Evolutionary conservation across 2,888 invertebrate species (phyloP).

Genomic region (Drosophila antonietae): DNA sequence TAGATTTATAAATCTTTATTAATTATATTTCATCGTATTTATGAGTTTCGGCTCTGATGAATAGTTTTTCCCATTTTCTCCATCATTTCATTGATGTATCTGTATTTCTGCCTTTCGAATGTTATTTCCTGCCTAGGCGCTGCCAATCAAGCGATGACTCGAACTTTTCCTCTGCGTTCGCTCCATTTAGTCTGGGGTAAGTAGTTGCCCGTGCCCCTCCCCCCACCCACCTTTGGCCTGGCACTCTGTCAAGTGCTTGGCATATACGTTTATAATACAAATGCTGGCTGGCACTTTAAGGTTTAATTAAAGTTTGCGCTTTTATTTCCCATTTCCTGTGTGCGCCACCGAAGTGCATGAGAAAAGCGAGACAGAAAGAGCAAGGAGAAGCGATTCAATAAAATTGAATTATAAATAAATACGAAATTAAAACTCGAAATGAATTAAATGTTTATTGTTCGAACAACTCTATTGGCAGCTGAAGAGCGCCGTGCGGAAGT

Average conservation of each 20-base stretch:
- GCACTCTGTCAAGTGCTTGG: conserved; percentile 8
- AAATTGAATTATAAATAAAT: conserved; percentile 44
- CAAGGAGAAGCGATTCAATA: conserved; percentile 14
- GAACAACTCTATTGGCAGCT: neutral
- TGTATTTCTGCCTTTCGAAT: conserved; percentile 39
- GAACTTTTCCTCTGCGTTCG: conserved; percentile 50
- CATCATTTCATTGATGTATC: conserved; percentile 10
- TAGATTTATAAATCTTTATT: neutral
- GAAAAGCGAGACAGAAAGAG: conserved; percentile 9
- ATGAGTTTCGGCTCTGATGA: neutral
- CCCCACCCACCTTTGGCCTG: neutral
- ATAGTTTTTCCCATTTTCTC: conserved; percentile 23
- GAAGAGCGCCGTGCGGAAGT: conserved; percentile 25
- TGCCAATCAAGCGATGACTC: conserved; percentile 71
- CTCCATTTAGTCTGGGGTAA: conserved; percentile 46
- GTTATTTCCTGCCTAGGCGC: conserved; percentile 62
- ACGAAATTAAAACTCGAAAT: conserved; percentile 34
- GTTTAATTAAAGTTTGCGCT: conserved; percentile 67
- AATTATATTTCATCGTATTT: neutral
- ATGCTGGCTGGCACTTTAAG: conserved; percentile 42
- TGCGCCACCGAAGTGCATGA: conserved; percentile 43
- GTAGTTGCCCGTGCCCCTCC: neutral
- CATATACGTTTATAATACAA: conserved; percentile 23
- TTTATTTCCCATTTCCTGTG: conserved; percentile 68
- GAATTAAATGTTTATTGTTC: conserved; percentile 24